These are phyloP conservation scores for Prochilodus magdalenae DNA, from an alignment of 2,113 vertebrate species.

Conservation along the genomic window DNA sequence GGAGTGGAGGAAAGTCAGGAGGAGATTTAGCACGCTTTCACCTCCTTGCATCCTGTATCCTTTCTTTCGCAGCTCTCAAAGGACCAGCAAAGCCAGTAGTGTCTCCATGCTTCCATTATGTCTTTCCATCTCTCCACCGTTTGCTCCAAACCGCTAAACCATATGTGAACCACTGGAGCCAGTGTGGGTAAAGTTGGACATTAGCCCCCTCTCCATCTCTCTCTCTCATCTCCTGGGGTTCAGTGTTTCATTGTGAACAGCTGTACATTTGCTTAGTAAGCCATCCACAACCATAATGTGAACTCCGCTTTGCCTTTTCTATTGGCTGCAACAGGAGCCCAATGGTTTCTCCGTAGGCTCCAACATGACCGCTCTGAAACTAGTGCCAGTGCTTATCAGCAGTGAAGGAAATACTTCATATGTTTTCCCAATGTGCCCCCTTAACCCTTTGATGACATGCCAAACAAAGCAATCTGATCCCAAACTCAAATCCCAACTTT, in stretches of 20 bases:
- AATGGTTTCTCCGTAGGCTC: neutral
- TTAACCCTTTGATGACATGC: neutral
- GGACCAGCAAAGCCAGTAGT: conserved; percentile 7
- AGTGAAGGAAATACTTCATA: neutral
- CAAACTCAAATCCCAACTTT: no score
- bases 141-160: conserved; percentile 39
- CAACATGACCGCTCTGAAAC: neutral
- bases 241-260: conserved; percentile 44
- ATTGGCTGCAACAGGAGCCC: neutral
- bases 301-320: neutral
- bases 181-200: conserved; percentile 29
- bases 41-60: conserved; percentile 3
- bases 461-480: no score
- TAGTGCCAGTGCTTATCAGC: neutral
- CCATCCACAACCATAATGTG: conserved; percentile 17
- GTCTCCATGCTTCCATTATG: conserved; percentile 50
- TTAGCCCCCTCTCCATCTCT: conserved; percentile 3
- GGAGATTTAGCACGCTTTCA: conserved; percentile 12
- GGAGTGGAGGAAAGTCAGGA: neutral
- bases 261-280: conserved; percentile 38
- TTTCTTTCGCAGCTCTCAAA: conserved; percentile 7
- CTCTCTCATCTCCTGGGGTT: conserved; percentile 24
- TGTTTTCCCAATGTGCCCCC: neutral
- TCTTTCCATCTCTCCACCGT: conserved; percentile 48
- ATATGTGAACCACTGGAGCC: conserved; percentile 42